Evolutionary conservation across 2,888 invertebrate genomes (phyloP).

Genomic region (Stenoptilia bipunctidactyla): DNA sequence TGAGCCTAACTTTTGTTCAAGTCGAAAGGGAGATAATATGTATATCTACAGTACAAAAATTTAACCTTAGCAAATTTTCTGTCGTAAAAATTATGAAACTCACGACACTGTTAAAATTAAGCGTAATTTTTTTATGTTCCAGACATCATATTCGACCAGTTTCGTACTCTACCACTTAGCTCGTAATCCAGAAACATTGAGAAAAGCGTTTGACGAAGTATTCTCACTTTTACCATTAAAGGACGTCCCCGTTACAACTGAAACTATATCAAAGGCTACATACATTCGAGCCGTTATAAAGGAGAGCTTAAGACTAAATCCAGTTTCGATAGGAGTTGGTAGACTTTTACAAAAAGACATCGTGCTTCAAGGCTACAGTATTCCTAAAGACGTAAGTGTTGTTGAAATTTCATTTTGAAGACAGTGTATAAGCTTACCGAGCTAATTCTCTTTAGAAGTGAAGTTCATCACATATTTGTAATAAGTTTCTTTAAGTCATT

Average conservation of each 20-base stretch:
- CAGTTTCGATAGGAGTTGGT: conserved; percentile 87
- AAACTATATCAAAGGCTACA: conserved; percentile 70
- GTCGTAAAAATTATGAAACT: too few species aligned
- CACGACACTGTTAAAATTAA: too few species aligned
- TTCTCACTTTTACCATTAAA: conserved; percentile 61
- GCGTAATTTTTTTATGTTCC: conserved; percentile 23
- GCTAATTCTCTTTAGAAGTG: too few species aligned
- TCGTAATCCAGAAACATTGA: conserved; percentile 76
- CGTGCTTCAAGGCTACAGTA: conserved; percentile 77
- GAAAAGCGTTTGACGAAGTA: conserved; percentile 76
- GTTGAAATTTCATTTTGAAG: too few species aligned
- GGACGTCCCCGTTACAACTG: conserved; percentile 65
- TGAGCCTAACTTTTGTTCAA: too few species aligned
- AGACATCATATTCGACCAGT: conserved; percentile 83
- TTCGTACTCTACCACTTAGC: conserved; percentile 87
- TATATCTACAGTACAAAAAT: too few species aligned
- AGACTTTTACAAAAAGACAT: conserved; percentile 78
- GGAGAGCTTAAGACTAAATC: conserved; percentile 85
- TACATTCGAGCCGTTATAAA: conserved; percentile 87
- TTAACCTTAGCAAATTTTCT: too few species aligned
- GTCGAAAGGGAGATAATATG: too few species aligned
- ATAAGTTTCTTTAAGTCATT: too few species aligned
- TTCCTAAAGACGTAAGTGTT: conserved; percentile 80
- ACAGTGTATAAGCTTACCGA: too few species aligned
- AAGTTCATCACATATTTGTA: too few species aligned